These are phyloP conservation scores for Pseudomyrmex sp. DNA, from an alignment of 1,140 invertebrate species.

Conservation along the genomic window DNA sequence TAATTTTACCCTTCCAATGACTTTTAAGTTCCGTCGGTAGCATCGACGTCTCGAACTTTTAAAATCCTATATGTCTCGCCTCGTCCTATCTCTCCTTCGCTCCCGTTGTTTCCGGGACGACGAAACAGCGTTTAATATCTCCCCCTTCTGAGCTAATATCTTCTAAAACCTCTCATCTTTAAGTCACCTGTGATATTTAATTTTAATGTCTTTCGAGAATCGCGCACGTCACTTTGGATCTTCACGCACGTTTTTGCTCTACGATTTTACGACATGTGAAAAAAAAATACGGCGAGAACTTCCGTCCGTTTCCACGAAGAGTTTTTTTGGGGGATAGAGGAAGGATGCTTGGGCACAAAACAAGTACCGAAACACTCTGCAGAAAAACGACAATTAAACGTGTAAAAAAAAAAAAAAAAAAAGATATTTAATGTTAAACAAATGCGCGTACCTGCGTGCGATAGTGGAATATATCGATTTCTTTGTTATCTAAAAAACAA, in stretches of 20 bases:
- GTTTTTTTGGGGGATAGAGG: neutral
- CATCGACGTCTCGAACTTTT: constrained; percentile 52
- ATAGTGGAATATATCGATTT: no score
- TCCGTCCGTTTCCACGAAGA: constrained; percentile 51
- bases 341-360: constrained; percentile 19
- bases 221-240: neutral
- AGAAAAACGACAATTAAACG: neutral
- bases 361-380: constrained; percentile 11
- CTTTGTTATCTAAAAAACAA: no score
- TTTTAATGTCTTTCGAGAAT: constrained; percentile 41
- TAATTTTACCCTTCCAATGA: constrained; percentile 72
- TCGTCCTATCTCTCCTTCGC: neutral
- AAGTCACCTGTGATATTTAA: constrained; percentile 49
- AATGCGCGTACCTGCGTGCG: no score
- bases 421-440: no score
- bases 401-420: no score
- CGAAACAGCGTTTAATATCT: no score
- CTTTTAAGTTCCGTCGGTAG: constrained; percentile 56
- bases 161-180: constrained; percentile 22
- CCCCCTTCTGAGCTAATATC: neutral
- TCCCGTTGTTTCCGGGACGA: neutral
- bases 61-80: neutral
- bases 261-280: constrained; percentile 40
- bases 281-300: constrained; percentile 16
- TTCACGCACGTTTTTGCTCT: constrained; percentile 3